Evolutionary conservation across 37 sponge, comb jelly and placozoan species (phyloP).

Genomic region (Geodia barretti): DNA sequence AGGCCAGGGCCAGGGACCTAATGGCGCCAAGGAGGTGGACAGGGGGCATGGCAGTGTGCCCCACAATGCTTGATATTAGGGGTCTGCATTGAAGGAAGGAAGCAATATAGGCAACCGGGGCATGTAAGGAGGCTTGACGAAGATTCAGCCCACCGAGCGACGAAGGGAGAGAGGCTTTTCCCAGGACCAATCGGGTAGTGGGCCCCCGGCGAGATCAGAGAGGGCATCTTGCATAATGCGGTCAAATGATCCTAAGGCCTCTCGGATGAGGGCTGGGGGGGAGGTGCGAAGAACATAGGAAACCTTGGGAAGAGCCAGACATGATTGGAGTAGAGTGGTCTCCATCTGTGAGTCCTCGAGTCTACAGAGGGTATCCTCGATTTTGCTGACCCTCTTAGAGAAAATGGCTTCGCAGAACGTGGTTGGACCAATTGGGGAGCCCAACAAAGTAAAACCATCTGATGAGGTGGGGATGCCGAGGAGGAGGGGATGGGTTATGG

Average conservation of each 20-base stretch:
- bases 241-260: background rate
- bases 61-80: background rate
- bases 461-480: background rate
- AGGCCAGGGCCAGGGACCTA: background rate
- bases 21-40: too few species aligned
- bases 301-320: background rate
- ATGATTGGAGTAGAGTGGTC: background rate
- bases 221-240: background rate
- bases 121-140: background rate
- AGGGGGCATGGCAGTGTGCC: too few species aligned
- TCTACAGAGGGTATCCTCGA: background rate
- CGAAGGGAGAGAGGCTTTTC: background rate
- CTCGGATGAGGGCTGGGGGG: background rate
- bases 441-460: background rate
- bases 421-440: background rate
- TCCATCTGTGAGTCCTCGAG: background rate
- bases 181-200: background rate
- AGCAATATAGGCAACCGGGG: background rate
- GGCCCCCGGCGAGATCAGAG: background rate
- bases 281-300: background rate
- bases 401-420: background rate
- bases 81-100: too few species aligned
- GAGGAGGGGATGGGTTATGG: too few species aligned
- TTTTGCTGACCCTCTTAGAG: background rate
- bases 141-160: background rate